A percentile compares a stretch with the other conserved stretches of the same genome.
Evolutionary conservation across 2,888 invertebrate genomes (phyloP).

Genomic region (Dysmachus trigonus): DNA sequence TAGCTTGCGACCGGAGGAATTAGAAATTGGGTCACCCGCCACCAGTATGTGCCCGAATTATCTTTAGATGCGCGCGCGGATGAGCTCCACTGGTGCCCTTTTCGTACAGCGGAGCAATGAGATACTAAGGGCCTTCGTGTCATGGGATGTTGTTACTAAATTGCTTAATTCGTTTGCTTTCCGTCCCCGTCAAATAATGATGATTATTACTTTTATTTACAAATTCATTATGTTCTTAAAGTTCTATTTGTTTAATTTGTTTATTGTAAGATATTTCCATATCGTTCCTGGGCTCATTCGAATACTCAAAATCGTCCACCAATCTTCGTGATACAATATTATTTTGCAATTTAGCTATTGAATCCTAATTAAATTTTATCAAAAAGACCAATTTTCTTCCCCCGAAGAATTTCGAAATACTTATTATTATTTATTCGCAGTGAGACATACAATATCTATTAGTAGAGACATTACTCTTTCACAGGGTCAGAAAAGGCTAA

Average conservation of each 20-base stretch:
- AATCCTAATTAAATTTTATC: too few species aligned
- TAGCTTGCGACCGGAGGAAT: not conserved
- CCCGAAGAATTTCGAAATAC: too few species aligned
- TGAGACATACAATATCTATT: too few species aligned
- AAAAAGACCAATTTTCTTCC: too few species aligned
- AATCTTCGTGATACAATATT: too few species aligned
- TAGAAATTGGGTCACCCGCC: slow-evolving; percentile 23
- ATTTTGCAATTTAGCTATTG: too few species aligned
- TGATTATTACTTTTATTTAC: not conserved
- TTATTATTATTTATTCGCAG: too few species aligned
- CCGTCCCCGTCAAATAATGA: not conserved
- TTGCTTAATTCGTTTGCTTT: not conserved
- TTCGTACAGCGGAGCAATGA: not conserved
- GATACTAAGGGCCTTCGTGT: slow-evolving; percentile 16
- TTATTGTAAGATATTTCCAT: not conserved
- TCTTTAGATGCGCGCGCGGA: slow-evolving; percentile 7
- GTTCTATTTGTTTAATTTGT: not conserved
- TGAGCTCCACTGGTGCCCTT: slow-evolving; percentile 21
- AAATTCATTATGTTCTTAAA: not conserved
- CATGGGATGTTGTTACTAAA: not conserved
- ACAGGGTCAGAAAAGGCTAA: too few species aligned
- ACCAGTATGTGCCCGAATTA: not conserved
- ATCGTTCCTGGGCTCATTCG: too few species aligned
- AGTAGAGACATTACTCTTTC: too few species aligned
- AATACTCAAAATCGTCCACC: too few species aligned